Conservation (phyloP, 2,888 invertebrate genomes). For the Limnephilus auricula region DNA sequence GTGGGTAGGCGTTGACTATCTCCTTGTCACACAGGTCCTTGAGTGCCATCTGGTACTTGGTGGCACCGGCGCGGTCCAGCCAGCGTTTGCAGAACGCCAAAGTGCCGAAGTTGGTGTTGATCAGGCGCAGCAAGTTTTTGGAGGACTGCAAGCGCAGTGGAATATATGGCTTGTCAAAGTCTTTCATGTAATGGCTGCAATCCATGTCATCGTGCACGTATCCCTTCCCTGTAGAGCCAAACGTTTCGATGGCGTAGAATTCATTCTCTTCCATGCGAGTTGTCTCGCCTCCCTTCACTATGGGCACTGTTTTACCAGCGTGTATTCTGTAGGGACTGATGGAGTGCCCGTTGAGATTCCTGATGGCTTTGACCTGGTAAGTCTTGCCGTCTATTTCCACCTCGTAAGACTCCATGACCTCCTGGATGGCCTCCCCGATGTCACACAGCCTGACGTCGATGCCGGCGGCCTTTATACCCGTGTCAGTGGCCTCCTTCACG, state of each 20-base stretch:
- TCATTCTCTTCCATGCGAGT: conserved; percentile 99
- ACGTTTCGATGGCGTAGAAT: conserved; percentile 99
- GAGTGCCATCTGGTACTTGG: conserved; percentile 98
- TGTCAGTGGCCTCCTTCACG: conserved; percentile 98
- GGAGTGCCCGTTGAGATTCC: conserved; percentile 99
- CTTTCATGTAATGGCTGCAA: conserved; percentile 99
- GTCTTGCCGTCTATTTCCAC: conserved; percentile 97
- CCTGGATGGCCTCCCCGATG: conserved; percentile 97
- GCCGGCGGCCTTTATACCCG: conserved; percentile 96
- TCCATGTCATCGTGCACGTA: conserved; percentile 99
- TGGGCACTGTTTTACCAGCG: conserved; percentile 99
- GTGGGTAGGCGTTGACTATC: conserved; percentile 98
- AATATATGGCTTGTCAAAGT: conserved; percentile 94
- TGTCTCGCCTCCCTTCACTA: conserved; percentile 98
- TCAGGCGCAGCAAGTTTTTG: conserved; percentile 92
- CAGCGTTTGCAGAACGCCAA: conserved; percentile 99
- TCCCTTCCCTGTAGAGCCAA: conserved; percentile 97
- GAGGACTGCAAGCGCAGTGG: conserved; percentile 95
- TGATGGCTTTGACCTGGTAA: conserved; percentile 97
- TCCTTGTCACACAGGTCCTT: conserved; percentile 99
- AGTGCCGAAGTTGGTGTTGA: conserved; percentile 98
- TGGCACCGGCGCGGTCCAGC: conserved; percentile 97
- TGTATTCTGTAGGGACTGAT: conserved; percentile 98
- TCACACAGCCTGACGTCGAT: conserved; percentile 99
- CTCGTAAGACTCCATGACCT: conserved; percentile 99